Percentiles rank a stretch among this genome's conserved stretches.
Conservation (phyloP, 2,113 vertebrate genomes). For the Aramus guarauna region DNA sequence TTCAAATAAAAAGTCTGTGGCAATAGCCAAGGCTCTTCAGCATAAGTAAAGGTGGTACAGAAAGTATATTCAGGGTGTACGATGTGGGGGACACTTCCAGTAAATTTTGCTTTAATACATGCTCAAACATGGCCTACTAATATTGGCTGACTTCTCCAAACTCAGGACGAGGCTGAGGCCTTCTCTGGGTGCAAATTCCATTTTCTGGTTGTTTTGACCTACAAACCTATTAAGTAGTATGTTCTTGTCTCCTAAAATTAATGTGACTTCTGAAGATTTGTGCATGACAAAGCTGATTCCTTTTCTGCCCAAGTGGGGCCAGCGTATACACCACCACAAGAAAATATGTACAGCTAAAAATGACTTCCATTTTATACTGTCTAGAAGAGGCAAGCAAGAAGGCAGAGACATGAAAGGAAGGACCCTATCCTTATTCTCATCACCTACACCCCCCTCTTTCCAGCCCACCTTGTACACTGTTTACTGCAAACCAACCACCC, state of each 20-base stretch:
- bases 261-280: fast-evolving
- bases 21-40: neutral
- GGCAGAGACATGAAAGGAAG: neutral
- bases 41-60: neutral
- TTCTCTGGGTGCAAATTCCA: neutral
- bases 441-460: neutral
- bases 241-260: neutral
- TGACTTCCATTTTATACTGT: neutral
- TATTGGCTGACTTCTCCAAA: neutral
- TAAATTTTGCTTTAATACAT: neutral
- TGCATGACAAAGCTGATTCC: neutral
- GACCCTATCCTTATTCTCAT: neutral
- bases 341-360: neutral
- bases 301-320: fast-evolving
- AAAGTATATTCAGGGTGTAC: fast-evolving
- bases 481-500: neutral
- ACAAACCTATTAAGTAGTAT: neutral
- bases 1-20: neutral
- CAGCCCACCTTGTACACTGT: fast-evolving
- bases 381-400: neutral
- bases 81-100: fast-evolving
- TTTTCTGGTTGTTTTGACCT: neutral
- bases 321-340: fast-evolving
- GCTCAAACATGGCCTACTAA: neutral
- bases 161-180: neutral